Base-by-base conservation (phyloP, 2,888 invertebrate species). In the Hylaea fasciaria region DNA sequence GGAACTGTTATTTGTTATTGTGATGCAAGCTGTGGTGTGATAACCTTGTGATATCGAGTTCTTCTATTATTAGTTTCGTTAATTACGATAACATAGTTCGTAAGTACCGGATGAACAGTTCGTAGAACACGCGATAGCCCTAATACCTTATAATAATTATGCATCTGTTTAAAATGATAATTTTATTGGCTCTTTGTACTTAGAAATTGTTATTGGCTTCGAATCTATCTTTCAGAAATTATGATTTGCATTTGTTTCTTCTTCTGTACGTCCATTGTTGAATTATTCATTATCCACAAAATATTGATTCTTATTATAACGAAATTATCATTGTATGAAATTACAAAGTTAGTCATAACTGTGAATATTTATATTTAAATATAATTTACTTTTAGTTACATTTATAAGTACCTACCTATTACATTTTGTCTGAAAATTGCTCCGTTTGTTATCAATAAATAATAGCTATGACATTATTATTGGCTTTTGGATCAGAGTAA, bases 81-180 rank as follows among this genome's bases (percentile, higher is more conserved):
- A 75, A 68, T 74, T 70, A 70, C 77, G 74, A 74, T 77, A 80
- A 69, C 71, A 65, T 80, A 83, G 83, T 81, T 83, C 80, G 74
- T 82, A 77, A 78, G 80, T 77, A 76, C 77, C 77, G 78, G 78
- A 83, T 78, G 80, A 77, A 82, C 80, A 80, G 78, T 85, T 87
- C 81, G 80, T 89, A 86, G 91, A 91, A 91, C 91, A 91, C 91
- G 91, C 91, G 91, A 86, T 86, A 78, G 72, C 72, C 71, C 70
- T 70, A 72, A 79, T 77, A 69, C 66, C 68, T 69, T 71, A 74
- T 71, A 70, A 71, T 78, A 72, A 76, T 72, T 71, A 67, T 63
- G 57, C 65, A 63, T 63, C 67, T 59, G 66, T 71, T 70, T 72
- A 76, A 83, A 85, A 78, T n/a, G n/a, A n/a, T 81, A 78, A 76